Evolutionary conservation across 2,797 vertebrate species (phyloP), one percentile per base, ranked within the genome.

Genomic region (Acanthiza pusilla): DNA sequence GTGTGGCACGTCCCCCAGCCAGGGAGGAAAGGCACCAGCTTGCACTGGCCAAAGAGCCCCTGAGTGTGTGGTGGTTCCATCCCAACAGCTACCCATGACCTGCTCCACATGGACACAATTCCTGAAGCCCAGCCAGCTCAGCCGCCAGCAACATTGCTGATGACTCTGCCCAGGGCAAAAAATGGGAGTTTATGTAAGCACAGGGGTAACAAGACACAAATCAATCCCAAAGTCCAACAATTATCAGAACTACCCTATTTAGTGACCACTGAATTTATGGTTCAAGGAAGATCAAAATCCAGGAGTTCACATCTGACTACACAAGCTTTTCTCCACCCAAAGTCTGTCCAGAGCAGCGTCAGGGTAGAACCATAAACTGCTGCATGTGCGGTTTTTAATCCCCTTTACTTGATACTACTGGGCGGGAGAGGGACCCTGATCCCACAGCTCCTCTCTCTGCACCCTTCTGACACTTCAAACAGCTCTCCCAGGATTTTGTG

Each of bases 31-130:
- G 11, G 11, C 16, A 11, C 4, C n/a, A 54, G 13, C 30, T 6
- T 13, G 3, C 13, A 40, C 58, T 3, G 15, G 26, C 65, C 54
- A 45, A 23, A 27, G 67, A 43, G 9, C 10, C 71, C 32, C 30
- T 0, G 0, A 1, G 36, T 4, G 1, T 29, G 38, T 3, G 51
- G 29, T 10, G 16, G 3, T 1, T 40, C 43, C 36, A 32, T 6
- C 77, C 8, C 4, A 17, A 40, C 20, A 57, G 29, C 36, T 4
- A 3, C 1, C 61, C 38, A 6, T 5, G 36, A 32, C 14, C 58
- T 42, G n/a, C 45, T 40, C 60, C 45, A 65, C 62, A 9, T 0
- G 8, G 47, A 34, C 45, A 60, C 48, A 6, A 4, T 0, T 7
- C 27, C 43, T 16, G 2, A 47, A 62, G 63, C 78, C 15, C 34